A percentile compares a stretch with the other conserved stretches of the same genome.
Conservation (phyloP, 2,797 vertebrate genomes). For the Tiaroga cobitis region DNA sequence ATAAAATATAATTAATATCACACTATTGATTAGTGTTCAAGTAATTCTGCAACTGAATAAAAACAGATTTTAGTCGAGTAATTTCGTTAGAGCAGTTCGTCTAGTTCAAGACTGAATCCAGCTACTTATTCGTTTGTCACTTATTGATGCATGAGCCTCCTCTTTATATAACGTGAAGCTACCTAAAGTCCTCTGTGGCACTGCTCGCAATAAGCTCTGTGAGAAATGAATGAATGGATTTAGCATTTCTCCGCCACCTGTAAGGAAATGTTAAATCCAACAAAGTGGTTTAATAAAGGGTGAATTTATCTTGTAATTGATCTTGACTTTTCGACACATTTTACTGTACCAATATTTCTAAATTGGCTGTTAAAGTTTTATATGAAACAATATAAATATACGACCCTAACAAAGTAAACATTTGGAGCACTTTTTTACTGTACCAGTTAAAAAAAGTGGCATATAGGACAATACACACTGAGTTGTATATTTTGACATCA, state of each 20-base stretch:
- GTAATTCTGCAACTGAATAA: too few species aligned
- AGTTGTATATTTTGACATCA: neutral
- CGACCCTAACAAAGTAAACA: neutral
- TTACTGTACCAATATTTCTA: neutral
- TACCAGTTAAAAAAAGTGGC: neutral
- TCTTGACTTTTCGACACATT: neutral
- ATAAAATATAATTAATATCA: too few species aligned
- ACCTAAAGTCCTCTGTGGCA: neutral
- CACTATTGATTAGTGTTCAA: too few species aligned
- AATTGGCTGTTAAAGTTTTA: neutral
- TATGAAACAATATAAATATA: neutral
- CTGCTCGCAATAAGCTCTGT: neutral
- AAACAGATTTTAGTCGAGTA: too few species aligned
- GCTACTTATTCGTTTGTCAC: neutral
- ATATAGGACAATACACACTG: neutral
- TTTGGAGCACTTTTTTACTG: too few species aligned
- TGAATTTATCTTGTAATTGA: too few species aligned
- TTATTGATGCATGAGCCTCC: neutral
- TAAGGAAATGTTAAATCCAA: neutral
- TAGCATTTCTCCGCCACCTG: neutral
- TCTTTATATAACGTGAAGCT: neutral
- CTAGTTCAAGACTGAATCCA: neutral
- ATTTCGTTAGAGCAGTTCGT: too few species aligned
- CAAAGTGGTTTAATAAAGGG: neutral
- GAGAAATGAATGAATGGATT: neutral